phyloP scores from a whole-genome alignment of 2,888 invertebrate species.

The Ptilodon capucinus region DNA sequence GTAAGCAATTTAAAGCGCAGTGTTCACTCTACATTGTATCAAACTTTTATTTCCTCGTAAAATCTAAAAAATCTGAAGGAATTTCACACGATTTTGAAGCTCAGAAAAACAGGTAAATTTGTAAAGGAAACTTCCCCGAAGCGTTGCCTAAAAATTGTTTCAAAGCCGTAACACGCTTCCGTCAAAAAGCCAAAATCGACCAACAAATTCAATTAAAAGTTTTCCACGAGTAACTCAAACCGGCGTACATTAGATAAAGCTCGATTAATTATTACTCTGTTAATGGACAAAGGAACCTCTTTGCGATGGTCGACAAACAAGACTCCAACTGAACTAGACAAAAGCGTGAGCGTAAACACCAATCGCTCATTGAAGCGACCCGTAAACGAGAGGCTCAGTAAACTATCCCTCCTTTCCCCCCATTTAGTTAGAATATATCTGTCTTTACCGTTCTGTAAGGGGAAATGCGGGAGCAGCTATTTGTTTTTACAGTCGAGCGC shows the following conservation, averaged over 20 bases:
- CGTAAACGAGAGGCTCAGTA: constrained; percentile 51
- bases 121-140: constrained; percentile 45
- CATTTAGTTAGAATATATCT: constrained; percentile 59
- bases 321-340: constrained; percentile 67
- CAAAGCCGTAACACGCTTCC: constrained; percentile 53
- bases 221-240: constrained; percentile 66
- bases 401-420: constrained; percentile 64
- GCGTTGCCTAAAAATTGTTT: constrained; percentile 61
- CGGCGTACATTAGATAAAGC: constrained; percentile 68
- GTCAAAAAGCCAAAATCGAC: constrained; percentile 73
- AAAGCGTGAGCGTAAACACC: constrained; percentile 70
- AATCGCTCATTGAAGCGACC: constrained; percentile 70
- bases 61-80: constrained; percentile 14
- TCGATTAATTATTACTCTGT: constrained; percentile 74
- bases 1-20: too few relatives aligned
- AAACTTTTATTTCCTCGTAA: too few relatives aligned
- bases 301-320: constrained; percentile 68
- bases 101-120: constrained; percentile 43
- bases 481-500: constrained; percentile 80
- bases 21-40: too few relatives aligned
- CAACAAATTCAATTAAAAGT: constrained; percentile 79
- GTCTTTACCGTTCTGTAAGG: constrained; percentile 66
- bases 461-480: constrained; percentile 73
- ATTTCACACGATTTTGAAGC: constrained; percentile 24
- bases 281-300: constrained; percentile 72